Percentiles rank a stretch among this genome's conserved stretches.
phyloP scores from a whole-genome alignment of 2,888 invertebrate genomes.

The Athetis lepigone region DNA sequence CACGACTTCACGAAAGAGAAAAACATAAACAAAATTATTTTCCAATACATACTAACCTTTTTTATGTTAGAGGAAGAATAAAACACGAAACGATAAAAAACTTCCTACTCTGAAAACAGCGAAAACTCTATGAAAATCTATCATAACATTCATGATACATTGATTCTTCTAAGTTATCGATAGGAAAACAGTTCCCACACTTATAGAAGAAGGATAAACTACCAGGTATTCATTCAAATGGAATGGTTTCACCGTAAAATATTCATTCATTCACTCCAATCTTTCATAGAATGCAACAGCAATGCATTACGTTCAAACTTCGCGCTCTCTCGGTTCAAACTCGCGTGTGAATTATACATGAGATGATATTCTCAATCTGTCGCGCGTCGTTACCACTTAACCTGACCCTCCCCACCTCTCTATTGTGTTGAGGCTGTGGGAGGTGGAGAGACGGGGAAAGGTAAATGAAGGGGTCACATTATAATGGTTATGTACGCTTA shows the following conservation, averaged over 20 bases:
- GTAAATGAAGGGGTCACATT: constrained; percentile 56
- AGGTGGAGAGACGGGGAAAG: neutral
- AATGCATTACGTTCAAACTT: constrained; percentile 77
- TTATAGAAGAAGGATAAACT: constrained; percentile 13
- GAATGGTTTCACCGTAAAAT: constrained; percentile 61
- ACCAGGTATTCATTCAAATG: constrained; percentile 41
- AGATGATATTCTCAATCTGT: constrained; percentile 86
- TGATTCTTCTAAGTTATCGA: constrained; percentile 31
- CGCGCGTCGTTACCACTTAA: constrained; percentile 72
- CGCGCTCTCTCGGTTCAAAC: constrained; percentile 77
- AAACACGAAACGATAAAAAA: constrained; percentile 35
- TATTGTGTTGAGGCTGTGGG: constrained; percentile 1
- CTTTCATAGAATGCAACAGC: constrained; percentile 76
- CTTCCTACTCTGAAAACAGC: constrained; percentile 19
- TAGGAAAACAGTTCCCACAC: constrained; percentile 34
- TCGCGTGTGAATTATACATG: constrained; percentile 86
- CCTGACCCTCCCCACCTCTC: constrained; percentile 60
- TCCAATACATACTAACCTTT: too few species aligned
- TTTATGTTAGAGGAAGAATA: neutral
- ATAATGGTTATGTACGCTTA: constrained; percentile 69
- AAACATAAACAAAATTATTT: too few species aligned
- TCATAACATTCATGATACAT: constrained; percentile 40
- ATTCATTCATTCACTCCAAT: constrained; percentile 81
- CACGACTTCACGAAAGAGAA: too few species aligned
- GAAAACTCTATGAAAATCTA: constrained; percentile 14